Percentiles rank a stretch among this genome's conserved stretches.
Evolutionary conservation across 2,888 invertebrate species (phyloP).

Genomic region (Silvanus unidentatus): DNA sequence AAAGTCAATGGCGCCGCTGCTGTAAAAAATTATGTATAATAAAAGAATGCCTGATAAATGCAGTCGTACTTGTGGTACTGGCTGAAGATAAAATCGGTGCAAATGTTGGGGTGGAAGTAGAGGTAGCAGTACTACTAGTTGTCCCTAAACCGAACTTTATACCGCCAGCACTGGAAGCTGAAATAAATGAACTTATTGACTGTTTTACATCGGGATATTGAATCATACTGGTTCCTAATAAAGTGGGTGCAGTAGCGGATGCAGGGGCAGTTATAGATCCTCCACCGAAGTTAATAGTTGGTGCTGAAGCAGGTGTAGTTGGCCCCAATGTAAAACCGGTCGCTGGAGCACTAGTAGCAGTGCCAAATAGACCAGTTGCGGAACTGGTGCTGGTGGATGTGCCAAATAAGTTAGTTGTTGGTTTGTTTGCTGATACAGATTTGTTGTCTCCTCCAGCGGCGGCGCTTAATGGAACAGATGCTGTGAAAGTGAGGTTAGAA

Average conservation of each 20-base stretch:
- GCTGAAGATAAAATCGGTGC: conserved; percentile 3
- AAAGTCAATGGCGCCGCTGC: conserved; percentile 22
- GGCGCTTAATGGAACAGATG: conserved; percentile 18
- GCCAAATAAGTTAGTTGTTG: conserved; percentile 20
- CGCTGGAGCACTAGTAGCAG: conserved; percentile 4
- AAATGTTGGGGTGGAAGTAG: conserved; percentile 15
- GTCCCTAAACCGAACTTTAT: neutral
- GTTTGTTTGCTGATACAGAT: conserved; percentile 8
- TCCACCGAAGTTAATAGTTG: conserved; percentile 21
- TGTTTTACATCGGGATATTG: neutral
- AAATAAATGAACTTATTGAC: neutral
- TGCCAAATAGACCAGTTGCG: conserved; percentile 4
- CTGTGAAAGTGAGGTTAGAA: conserved; percentile 10
- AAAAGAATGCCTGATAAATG: conserved; percentile 27
- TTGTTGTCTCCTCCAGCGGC: conserved; percentile 22
- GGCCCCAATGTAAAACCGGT: neutral
- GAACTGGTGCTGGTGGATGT: conserved; percentile 7
- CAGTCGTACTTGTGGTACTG: neutral
- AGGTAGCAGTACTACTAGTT: conserved; percentile 11
- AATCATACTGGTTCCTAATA: conserved; percentile 7
- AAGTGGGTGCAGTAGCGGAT: conserved; percentile 9
- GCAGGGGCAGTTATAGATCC: conserved; percentile 21
- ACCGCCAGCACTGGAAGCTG: neutral
- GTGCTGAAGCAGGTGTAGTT: conserved; percentile 18
- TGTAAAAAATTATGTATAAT: too few relatives aligned